phyloP scores from a whole-genome alignment of 2,888 invertebrate genomes.

The Tetanocera ferruginea region DNA sequence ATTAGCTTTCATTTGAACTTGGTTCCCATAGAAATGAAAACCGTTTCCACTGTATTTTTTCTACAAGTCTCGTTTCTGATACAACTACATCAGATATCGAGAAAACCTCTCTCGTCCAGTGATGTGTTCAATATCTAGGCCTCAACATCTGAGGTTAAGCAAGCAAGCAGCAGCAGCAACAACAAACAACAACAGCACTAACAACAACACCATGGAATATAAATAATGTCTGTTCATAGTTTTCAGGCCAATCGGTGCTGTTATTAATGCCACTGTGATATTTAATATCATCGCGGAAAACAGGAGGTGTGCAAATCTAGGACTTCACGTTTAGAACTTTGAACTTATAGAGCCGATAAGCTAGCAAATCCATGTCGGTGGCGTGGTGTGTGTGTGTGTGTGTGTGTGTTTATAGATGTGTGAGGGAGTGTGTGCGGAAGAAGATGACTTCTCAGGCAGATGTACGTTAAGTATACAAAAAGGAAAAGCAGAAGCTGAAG shows the following conservation, averaged over 20 bases:
- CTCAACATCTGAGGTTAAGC: neutral
- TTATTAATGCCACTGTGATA: constrained; percentile 40
- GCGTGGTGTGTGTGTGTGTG: neutral
- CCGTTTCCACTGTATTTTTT: no score
- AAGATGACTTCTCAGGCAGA: neutral
- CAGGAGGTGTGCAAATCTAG: constrained; percentile 25
- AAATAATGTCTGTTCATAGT: neutral
- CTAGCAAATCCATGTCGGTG: neutral
- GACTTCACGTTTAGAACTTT: constrained; percentile 32
- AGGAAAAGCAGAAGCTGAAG: constrained; percentile 25
- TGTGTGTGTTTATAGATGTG: neutral
- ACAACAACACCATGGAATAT: neutral
- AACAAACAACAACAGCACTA: neutral
- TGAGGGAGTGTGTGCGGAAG: neutral
- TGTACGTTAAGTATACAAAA: neutral
- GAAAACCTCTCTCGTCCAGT: no score
- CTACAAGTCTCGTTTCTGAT: no score
- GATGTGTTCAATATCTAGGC: neutral
- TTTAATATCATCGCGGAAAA: constrained; percentile 18
- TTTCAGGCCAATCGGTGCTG: constrained; percentile 39
- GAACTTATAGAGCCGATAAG: neutral
- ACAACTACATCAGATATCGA: no score
- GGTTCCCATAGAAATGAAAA: no score
- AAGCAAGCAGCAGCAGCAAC: neutral
- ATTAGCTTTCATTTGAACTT: no score